A percentile compares a stretch with the other conserved stretches of the same genome.
Conservation (phyloP, 37 sponge, comb jelly and placozoan genomes). For the Oopsacas minuta region DNA sequence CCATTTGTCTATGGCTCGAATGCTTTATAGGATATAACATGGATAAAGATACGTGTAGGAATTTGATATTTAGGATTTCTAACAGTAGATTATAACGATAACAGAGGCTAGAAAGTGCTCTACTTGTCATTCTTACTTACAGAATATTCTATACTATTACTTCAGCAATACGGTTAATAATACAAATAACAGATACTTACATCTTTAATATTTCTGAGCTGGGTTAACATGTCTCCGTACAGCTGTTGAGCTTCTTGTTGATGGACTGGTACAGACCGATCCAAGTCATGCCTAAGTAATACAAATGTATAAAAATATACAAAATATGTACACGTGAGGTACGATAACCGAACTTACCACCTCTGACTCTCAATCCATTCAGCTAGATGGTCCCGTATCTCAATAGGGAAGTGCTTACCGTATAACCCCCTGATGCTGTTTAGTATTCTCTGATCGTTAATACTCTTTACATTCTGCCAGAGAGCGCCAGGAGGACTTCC, state of each 20-base stretch:
- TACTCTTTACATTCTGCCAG: conserved; percentile 1
- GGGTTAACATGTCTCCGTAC: neutral
- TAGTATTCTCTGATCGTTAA: conserved; percentile 11
- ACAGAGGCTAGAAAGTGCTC: no score
- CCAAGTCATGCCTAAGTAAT: neutral
- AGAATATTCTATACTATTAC: no score
- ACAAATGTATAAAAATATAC: no score
- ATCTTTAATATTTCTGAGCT: neutral
- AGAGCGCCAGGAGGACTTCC: neutral
- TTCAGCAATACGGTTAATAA: no score
- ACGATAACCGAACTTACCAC: conserved; percentile 47
- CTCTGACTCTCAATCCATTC: conserved; percentile 76
- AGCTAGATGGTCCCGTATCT: conserved; percentile 79
- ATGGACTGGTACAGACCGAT: neutral
- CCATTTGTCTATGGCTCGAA: no score
- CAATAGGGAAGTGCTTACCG: conserved; percentile 71
- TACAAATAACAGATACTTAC: neutral
- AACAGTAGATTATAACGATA: no score
- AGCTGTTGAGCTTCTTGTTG: neutral
- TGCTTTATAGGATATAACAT: no score
- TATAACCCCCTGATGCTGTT: conserved; percentile 51
- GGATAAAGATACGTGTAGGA: no score
- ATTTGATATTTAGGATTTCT: no score
- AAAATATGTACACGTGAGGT: neutral
- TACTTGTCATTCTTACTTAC: no score